Base-by-base conservation (phyloP, 2,113 vertebrate species). In the Conger conger region DNA sequence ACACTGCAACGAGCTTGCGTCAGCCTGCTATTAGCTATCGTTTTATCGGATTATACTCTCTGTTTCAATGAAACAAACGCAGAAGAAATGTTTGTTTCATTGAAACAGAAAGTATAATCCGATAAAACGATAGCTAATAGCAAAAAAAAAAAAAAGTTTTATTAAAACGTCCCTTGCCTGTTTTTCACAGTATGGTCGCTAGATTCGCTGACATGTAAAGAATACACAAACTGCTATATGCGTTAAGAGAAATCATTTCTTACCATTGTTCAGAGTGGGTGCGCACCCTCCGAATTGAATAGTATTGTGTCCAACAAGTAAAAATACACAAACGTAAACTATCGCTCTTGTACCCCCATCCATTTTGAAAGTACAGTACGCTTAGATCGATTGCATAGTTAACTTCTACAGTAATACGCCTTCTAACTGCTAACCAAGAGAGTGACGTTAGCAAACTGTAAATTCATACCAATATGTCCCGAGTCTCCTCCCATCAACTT, bases 301-400 rank as follows among this genome's bases (percentile, higher is more conserved):
- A 35, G 82, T 45, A 40, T 82, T 23, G 60, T 79, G 84, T 57
- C 90, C 90, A 45, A 87, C 63, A 81, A 91, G 86, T 82, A 92
- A 88, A 82, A 82, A 81, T 42, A 94, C 85, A 88, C 87, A 91
- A 84, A 92, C 79, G 37, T 85, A 91, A 88, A 93, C 83, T 81
- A 88, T 76, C 68, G 86, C 79, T 82, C 15, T 83, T 50, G 81
- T 36, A 15, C 35, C 16, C 73, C 85, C 90, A 85, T 78, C 68
- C 93, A 92, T 94, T 82, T 33, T 91, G 82, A 42, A 11, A 68
- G 45, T 83, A 37, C 4, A 53, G 63, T 63, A 4, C 3, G 45
- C 8, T 85, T 50, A 17, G n/a, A 50, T 80, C 15, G 80, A 81
- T 86, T 27, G 88, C 92, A 92, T 89, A 87, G 84, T 85, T 77